Base-by-base conservation (phyloP, 2,888 invertebrate species). In the Caradrina kadenii region DNA sequence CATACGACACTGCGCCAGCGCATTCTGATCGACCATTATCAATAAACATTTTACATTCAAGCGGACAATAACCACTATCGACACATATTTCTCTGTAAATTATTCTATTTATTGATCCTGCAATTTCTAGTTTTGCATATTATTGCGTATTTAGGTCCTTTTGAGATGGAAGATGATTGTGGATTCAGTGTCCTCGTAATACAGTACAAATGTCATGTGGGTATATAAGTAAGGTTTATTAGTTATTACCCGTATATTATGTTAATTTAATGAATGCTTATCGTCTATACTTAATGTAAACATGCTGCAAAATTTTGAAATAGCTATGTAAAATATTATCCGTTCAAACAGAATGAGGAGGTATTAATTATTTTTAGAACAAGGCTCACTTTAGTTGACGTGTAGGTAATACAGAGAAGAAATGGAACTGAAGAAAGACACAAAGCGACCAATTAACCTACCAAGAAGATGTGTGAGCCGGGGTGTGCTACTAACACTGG, bases 171-270 rank as follows among this genome's bases (percentile, higher is more conserved):
- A 81, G 80, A 86, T 83, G 83, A 81, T 89, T 88, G 83, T 88
- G 86, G 87, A 88, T 88, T 84, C 79, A 71, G 77, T 88, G 91
- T 89, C 92, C 93, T 93, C 88, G 91, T 86, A 88, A 87, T 87
- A 84, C 87, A 88, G 84, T 86, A 85, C 82, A 89, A 89, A 90
- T 87, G 86, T 82, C 88, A 93, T 94, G 90, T 89, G 93, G 93
- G 94, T 87, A 87, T 86, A 86, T 90, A 21, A 49, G 89, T 90
- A 90, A 91, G 89, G 89, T 88, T 91, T 91, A 91, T 91, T 89
- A 91, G 88, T 91, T 91, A 91, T 91, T 89, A 91, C 94, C 94
- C 94, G 92, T 89, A 93, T 91, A 74, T 89, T 93, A 94, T 94
- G 93, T 76, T 88, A 93, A 94, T 93, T 86, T 82, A 83, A 87